Evolutionary conservation across 2,888 invertebrate species (phyloP), one percentile per base, ranked within the genome.

Genomic region (Erannis defoliaria): DNA sequence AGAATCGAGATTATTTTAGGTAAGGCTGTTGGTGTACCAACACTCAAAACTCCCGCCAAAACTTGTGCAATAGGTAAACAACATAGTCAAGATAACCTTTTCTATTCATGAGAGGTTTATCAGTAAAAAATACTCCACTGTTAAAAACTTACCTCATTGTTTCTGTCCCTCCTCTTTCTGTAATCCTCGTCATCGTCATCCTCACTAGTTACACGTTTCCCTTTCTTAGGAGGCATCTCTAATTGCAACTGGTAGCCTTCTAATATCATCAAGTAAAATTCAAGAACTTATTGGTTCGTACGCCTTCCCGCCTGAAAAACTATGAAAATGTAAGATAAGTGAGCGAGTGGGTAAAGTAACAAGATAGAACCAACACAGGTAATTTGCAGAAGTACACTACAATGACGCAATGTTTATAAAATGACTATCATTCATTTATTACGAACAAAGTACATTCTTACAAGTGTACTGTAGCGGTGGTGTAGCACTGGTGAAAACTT

Each of bases 171-270:
- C 54, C 95, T 94, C 70, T 94, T 94, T 62, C 96, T 93, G 77
- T 97, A 97, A 72, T 96, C 96, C 12, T 95, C 96, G 51, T 95
- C 95, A 46, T 95, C 96, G 71, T 95, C 95, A 50, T 95, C 95
- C 10, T 96, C 96, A 57, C 94, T 94, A 59, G 94, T 93, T 12
- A 84, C 88, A 49, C 84, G 83, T 78, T 82, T 84, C 68, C 82
- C 84, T 64, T 88, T 85, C 73, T 92, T 90, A 64, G 92, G 92
- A 78, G 92, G 84, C 92, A 93, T 93, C 31, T 55, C 58, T 23
- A 60, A 45, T 64, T 73, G 75, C 21, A 60, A 37, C 65, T 74
- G 75, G 57, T 74, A 78, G 37, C 80, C 83, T 68, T 88, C 84
- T 77, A 90, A 83, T 87, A 90, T 83, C 92, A 92, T 92, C 78